phyloP scores from a whole-genome alignment of 2,113 vertebrate species.

The Ochotona princeps region DNA sequence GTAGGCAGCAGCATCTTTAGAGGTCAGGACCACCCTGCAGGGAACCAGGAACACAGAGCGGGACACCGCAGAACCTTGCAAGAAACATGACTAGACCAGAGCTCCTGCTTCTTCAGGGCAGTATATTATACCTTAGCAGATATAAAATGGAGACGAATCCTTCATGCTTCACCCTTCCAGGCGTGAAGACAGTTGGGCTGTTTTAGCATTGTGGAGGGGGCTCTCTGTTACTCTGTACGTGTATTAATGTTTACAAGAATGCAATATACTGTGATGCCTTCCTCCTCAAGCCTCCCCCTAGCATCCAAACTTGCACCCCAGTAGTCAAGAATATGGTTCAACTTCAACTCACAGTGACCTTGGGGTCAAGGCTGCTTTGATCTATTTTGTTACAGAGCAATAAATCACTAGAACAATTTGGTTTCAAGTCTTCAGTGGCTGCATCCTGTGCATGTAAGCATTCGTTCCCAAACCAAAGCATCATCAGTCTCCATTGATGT shows the following conservation, averaged over 20 bases:
- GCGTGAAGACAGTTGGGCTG: not conserved
- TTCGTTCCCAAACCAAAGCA: slow-evolving; percentile 73
- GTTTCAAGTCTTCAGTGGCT: slow-evolving; percentile 71
- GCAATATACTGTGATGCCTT: slow-evolving; percentile 85
- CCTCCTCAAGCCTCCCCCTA: slow-evolving; percentile 70
- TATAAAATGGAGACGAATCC: not conserved
- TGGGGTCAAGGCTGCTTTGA: slow-evolving; percentile 82
- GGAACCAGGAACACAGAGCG: not conserved
- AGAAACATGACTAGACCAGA: slow-evolving; percentile 44
- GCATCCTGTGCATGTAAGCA: slow-evolving; percentile 65
- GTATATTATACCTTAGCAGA: not conserved
- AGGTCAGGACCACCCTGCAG: not conserved
- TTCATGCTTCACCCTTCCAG: not conserved
- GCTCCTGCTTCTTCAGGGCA: slow-evolving; percentile 9
- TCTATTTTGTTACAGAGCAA: slow-evolving; percentile 87
- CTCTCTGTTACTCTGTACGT: slow-evolving; percentile 61
- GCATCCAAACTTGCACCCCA: slow-evolving; percentile 71
- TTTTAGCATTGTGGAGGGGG: slow-evolving; percentile 20
- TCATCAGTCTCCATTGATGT: slow-evolving; percentile 18
- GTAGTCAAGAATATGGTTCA: slow-evolving; percentile 74
- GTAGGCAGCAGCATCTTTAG: not conserved
- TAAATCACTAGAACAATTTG: slow-evolving; percentile 84
- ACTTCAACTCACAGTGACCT: slow-evolving; percentile 82
- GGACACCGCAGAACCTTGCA: not conserved
- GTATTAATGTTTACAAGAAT: slow-evolving; percentile 85